Evolutionary conservation across 2,113 vertebrate species (phyloP).

Genomic region (Elephantulus edwardii): DNA sequence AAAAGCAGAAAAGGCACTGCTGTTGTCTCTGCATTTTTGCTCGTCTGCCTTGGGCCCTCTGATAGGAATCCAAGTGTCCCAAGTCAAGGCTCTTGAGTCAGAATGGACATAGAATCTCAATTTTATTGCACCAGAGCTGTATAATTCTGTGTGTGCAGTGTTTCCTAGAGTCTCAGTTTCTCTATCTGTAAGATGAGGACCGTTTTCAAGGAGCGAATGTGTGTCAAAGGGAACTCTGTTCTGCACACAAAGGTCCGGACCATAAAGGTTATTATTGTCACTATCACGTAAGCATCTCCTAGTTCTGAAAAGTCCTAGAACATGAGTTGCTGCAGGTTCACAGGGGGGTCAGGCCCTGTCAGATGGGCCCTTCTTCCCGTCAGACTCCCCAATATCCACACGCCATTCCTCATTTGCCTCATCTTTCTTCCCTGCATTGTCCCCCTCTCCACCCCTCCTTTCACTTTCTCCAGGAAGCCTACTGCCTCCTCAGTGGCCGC

Average conservation of each 20-base stretch:
- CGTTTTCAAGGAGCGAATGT: neutral
- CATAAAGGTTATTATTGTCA: fast-evolving
- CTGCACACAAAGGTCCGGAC: neutral
- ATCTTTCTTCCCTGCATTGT: constrained; percentile 36
- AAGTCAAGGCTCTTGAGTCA: neutral
- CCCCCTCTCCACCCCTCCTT: constrained; percentile 22
- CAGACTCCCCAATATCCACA: constrained; percentile 2
- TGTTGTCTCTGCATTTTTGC: neutral
- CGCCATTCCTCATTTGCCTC: neutral
- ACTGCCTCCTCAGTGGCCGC: constrained; percentile 37
- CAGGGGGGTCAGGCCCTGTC: constrained; percentile 6
- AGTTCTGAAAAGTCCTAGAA: too few species aligned
- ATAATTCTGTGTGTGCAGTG: neutral
- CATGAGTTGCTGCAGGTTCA: constrained; percentile 42
- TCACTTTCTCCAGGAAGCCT: neutral
- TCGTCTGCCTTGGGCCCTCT: neutral
- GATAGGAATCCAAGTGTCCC: fast-evolving
- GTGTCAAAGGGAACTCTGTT: neutral
- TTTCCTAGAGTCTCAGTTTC: neutral
- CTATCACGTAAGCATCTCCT: neutral
- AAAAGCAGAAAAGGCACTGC: neutral
- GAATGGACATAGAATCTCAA: neutral
- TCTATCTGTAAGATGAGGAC: neutral
- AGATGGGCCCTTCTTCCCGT: constrained; percentile 52
- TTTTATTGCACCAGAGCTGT: fast-evolving